Evolutionary conservation across 2,888 invertebrate genomes (phyloP).

Genomic region (Panzeria rudis): DNA sequence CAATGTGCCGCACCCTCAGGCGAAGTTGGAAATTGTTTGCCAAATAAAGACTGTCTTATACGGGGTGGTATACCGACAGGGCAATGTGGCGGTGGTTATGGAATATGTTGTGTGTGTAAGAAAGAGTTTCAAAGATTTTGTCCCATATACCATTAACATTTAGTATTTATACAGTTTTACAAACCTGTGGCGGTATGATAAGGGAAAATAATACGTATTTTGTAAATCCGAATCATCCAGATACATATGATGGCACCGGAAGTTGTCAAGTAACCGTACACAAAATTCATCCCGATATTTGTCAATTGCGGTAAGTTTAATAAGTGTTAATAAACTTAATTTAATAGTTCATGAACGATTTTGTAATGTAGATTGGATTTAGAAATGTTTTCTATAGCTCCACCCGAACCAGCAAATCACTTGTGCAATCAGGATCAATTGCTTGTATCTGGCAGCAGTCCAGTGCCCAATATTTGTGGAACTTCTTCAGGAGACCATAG

Average conservation of each 20-base stretch:
- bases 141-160: background rate
- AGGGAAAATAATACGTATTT: constrained; percentile 94
- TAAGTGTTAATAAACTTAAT: background rate
- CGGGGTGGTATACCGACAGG: constrained; percentile 90
- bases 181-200: constrained; percentile 90
- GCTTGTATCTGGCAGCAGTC: constrained; percentile 92
- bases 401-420: constrained; percentile 90
- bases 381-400: constrained; percentile 89
- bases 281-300: constrained; percentile 91
- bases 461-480: constrained; percentile 92
- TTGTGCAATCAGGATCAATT: constrained; percentile 94
- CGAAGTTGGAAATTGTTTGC: constrained; percentile 92
- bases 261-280: constrained; percentile 93
- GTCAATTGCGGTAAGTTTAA: constrained; percentile 89
- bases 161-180: constrained; percentile 86
- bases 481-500: constrained; percentile 92
- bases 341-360: background rate
- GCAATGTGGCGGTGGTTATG: constrained; percentile 88
- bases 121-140: constrained; percentile 55
- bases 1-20: constrained; percentile 90
- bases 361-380: constrained; percentile 88
- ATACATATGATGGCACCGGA: constrained; percentile 89
- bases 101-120: constrained; percentile 83
- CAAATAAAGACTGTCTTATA: constrained; percentile 88
- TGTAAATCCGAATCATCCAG: constrained; percentile 92